Percentiles rank a stretch among this genome's conserved stretches.
Conservation (phyloP, 2,797 vertebrate species). For the Anguilla marmorata region DNA sequence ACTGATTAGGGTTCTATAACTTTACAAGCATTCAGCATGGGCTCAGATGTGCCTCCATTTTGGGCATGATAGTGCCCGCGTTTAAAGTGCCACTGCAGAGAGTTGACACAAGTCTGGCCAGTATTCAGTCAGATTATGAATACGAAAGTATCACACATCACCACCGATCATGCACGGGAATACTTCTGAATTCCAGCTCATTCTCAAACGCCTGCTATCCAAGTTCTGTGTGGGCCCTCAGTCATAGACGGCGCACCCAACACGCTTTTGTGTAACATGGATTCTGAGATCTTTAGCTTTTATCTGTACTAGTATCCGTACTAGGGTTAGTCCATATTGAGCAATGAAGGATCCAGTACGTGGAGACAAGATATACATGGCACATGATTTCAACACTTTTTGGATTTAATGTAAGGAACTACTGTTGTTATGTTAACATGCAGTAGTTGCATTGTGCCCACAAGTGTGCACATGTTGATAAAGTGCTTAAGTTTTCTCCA, state of each 20-base stretch:
- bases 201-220: neutral
- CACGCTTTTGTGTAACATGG: neutral
- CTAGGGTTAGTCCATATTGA: constrained; percentile 39
- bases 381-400: constrained; percentile 44
- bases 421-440: constrained; percentile 54
- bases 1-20: constrained; percentile 45
- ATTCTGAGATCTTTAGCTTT: neutral
- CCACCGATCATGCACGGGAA: constrained; percentile 28
- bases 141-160: constrained; percentile 47
- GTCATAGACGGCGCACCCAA: neutral
- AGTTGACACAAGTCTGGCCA: constrained; percentile 28
- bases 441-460: constrained; percentile 58
- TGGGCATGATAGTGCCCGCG: constrained; percentile 68
- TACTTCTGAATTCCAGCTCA: neutral
- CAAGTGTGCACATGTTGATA: constrained; percentile 56
- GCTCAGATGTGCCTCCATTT: constrained; percentile 69
- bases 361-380: constrained; percentile 44
- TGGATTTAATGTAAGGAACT: constrained; percentile 51
- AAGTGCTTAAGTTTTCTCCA: constrained; percentile 62
- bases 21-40: constrained; percentile 69
- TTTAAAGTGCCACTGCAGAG: constrained; percentile 44
- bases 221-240: neutral
- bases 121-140: constrained; percentile 52
- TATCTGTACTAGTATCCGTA: constrained; percentile 35
- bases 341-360: constrained; percentile 40